Evolutionary conservation across 2,797 vertebrate genomes (phyloP), one percentile per base, ranked within the genome.

Genomic region (Lycodopsis pacificus): DNA sequence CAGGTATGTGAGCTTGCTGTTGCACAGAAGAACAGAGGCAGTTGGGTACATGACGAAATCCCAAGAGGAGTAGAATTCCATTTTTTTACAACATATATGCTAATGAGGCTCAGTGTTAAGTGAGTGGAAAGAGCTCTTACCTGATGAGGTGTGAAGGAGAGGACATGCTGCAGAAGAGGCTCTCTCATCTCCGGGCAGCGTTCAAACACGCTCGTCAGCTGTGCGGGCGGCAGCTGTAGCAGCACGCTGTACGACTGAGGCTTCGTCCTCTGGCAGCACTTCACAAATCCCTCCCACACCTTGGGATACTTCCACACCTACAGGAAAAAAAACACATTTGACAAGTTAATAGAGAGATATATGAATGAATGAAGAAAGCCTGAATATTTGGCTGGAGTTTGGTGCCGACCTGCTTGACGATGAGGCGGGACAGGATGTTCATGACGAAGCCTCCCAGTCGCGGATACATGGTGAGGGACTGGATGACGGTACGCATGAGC

Each of bases 221-320:
- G 98, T 0, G 96, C 85, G 0, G 96, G 93, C 0, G 97, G 98
- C 46, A 99, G 93, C 95, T 98, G 97, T 17, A 99, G 94, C 22
- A 98, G 95, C 57, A 99, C 98, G 8, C 94, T 97, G 95, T 94
- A 99, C 0, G 97, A 98, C 94, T 99, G 98, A 0, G 97, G 98
- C 91, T 96, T 97, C 2, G 97, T 99, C 72, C 97, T 95, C 79
- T 99, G 98, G 87, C 98, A 99, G 91, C 97, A 99, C 87, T 98
- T 99, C 79, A 99, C 97, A 79, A 99, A 99, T 1, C 98, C 97
- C 83, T 98, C 97, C 98, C 98, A 99, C 44, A 99, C 97, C 76
- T 99, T 98, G 17, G 98, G 97, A 73, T 98, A 97, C 89, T 97
- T 98, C 98, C 98, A 99, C 75, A 99, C 98, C 98, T 98, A 79